Evolutionary conservation across 2,797 vertebrate species (phyloP).

Genomic region (Enteromius thamalakanensis): DNA sequence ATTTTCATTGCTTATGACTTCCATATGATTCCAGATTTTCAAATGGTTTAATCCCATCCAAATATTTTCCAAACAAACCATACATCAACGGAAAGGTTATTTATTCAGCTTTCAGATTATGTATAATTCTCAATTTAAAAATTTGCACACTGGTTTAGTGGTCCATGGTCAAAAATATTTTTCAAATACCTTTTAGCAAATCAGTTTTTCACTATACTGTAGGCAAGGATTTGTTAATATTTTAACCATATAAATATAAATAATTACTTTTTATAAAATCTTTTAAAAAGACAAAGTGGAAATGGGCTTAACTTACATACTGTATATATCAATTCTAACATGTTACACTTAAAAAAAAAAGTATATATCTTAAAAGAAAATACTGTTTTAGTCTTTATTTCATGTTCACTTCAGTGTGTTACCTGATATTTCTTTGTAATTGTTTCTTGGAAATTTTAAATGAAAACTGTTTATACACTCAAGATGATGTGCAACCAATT

Average conservation of each 20-base stretch:
- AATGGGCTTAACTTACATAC: not conserved
- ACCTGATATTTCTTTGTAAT: not conserved
- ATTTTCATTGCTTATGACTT: too few relatives aligned
- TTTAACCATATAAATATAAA: not conserved
- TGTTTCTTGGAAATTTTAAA: not conserved
- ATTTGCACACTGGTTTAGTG: too few relatives aligned
- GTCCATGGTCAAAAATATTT: not conserved
- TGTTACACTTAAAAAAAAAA: not conserved
- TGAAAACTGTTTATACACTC: not conserved
- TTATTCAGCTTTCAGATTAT: too few relatives aligned
- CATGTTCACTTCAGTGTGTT: not conserved
- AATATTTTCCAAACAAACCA: too few relatives aligned
- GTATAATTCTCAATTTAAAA: too few relatives aligned
- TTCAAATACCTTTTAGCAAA: not conserved
- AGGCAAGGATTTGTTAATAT: not conserved
- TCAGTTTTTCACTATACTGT: not conserved
- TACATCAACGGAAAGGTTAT: too few relatives aligned
- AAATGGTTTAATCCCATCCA: too few relatives aligned
- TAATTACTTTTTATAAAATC: not conserved
- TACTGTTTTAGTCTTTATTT: not conserved
- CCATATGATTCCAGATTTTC: too few relatives aligned
- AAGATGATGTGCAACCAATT: not conserved
- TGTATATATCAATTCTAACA: not conserved
- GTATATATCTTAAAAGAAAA: not conserved
- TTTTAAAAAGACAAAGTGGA: not conserved